Base-by-base conservation (phyloP, 2,797 vertebrate species). In the Acanthurus lineatus region DNA sequence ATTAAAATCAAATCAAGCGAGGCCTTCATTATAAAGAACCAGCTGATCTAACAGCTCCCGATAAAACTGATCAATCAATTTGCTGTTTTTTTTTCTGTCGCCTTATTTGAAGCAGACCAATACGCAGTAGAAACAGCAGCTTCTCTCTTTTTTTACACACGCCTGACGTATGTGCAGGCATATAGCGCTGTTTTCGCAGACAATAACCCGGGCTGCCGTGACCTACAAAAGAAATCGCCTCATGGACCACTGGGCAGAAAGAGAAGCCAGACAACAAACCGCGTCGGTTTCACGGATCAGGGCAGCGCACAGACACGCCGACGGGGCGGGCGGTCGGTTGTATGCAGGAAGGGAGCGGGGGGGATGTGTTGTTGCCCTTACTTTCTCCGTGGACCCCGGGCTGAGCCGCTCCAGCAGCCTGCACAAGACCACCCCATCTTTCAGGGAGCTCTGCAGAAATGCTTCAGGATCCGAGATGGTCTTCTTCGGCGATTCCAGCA, bases 401-500 rank as follows among this genome's bases (percentile, higher is more conserved):
- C 97, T 96, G 94, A 99, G 95, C 81, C 98, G 95, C 88, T 98
- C 97, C 95, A 98, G 93, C 86, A 99, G 95, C 86, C 96, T 92
- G 84, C 98, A 99, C 54, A 99, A 91, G 64, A 98, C 97, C 93
- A 99, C 97, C 77, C 98, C 98, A 93, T 99, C 97, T 83, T 95
- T 96, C 66, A 99, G 94, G 45, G 97, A 98, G 81, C 91, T 94
- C 90, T 96, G 96, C 76, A 97, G 86, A 84, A 99, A 99, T 1
- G 96, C 96, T 90, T 98, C 97, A 0, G 98, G 97, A 87, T 99
- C 97, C 70, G 97, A 96, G 83, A 99, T 95, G 92, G 94, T 98
- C 87, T 99, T 99, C 94, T 99, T 99, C 87, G 97, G 98, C 77
- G 98, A 99, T 74, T 99, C 97, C 91, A 99, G 94, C 93, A 99